These are phyloP conservation scores for Gambusia affinis DNA, from an alignment of 2,113 vertebrate genomes.

Conservation along the genomic window DNA sequence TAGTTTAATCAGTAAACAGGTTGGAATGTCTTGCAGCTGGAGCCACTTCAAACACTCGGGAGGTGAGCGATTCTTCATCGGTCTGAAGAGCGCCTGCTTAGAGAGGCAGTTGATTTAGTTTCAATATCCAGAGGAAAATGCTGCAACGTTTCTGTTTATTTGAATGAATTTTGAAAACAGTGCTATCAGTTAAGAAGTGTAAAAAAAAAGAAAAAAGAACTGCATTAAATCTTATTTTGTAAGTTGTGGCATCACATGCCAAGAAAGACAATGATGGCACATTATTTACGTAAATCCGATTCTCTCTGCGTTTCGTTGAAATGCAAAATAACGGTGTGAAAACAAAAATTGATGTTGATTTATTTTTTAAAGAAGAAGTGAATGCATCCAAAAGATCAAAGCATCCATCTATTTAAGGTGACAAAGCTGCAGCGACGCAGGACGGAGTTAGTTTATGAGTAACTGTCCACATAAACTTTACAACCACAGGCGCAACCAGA, in stretches of 20 bases:
- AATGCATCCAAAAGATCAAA: not conserved
- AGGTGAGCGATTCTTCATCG: not conserved
- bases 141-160: not conserved
- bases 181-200: too few species aligned
- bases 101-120: too few species aligned
- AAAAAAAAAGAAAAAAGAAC: too few species aligned
- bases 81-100: not conserved
- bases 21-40: not conserved
- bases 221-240: not conserved
- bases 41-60: not conserved
- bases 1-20: not conserved
- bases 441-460: slow-evolving; percentile 15
- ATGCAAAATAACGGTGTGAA: not conserved
- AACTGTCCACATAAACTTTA: slow-evolving; percentile 22
- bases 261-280: not conserved
- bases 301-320: not conserved
- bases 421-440: too few species aligned
- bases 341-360: not conserved
- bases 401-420: not conserved
- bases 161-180: not conserved
- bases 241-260: too few species aligned
- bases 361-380: not conserved
- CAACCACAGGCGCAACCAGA: not conserved
- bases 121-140: not conserved
- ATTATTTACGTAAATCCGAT: not conserved